phyloP scores from a whole-genome alignment of 1,140 invertebrate genomes.

The Zaprionus tsacasi region DNA sequence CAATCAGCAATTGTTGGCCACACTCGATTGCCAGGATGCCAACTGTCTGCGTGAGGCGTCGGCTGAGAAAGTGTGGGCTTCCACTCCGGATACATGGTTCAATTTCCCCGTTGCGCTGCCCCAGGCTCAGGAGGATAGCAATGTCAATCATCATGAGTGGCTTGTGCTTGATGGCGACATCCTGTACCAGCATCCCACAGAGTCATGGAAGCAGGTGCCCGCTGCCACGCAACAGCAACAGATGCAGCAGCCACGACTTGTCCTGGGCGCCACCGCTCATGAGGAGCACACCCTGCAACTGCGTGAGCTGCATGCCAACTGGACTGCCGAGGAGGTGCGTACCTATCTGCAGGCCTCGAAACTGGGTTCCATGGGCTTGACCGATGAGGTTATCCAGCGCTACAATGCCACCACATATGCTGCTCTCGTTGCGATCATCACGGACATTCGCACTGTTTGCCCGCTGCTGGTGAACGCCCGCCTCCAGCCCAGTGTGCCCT shows the following conservation, averaged over 20 bases:
- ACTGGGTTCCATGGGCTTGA: constrained; percentile 86
- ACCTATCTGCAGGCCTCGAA: constrained; percentile 87
- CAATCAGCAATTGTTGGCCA: constrained; percentile 87
- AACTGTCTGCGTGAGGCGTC: constrained; percentile 87
- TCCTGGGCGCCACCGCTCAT: constrained; percentile 90
- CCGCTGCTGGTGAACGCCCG: constrained; percentile 88
- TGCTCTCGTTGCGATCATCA: constrained; percentile 89
- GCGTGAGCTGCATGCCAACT: constrained; percentile 86
- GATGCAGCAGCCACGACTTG: constrained; percentile 85
- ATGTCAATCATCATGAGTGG: constrained; percentile 88
- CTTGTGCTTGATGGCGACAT: constrained; percentile 89
- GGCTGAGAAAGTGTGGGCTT: constrained; percentile 87
- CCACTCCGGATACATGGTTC: constrained; percentile 89
- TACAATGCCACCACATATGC: constrained; percentile 88
- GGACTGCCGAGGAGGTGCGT: constrained; percentile 87
- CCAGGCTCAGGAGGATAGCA: constrained; percentile 75
- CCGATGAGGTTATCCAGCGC: constrained; percentile 86
- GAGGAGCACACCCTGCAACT: constrained; percentile 87
- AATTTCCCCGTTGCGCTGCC: constrained; percentile 87
- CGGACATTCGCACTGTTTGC: constrained; percentile 91
- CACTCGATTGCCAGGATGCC: constrained; percentile 85
- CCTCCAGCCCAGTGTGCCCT: constrained; percentile 86
- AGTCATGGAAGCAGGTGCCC: constrained; percentile 85
- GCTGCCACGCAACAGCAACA: constrained; percentile 39
- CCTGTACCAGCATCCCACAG: constrained; percentile 87